Conservation (phyloP, 2,888 invertebrate species). For the Pristionchus japonicus region DNA sequence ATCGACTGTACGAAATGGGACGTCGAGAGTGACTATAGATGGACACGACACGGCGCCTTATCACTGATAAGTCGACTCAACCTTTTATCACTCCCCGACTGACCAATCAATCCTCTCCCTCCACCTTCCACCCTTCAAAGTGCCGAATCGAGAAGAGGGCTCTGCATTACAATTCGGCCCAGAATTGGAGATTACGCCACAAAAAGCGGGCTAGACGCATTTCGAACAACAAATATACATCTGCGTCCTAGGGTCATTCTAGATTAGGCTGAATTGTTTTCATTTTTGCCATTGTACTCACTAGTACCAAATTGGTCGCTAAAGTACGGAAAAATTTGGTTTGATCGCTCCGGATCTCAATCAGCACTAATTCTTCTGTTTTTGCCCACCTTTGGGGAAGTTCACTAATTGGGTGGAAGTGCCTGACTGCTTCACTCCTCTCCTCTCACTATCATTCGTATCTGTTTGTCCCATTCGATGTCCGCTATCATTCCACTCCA, state of each 20-base stretch:
- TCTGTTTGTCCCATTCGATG: neutral
- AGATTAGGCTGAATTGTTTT: too few relatives aligned
- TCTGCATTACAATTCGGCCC: neutral
- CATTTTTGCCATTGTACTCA: too few relatives aligned
- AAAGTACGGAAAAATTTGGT: too few relatives aligned
- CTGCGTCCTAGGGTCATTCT: neutral
- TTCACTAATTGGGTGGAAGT: neutral
- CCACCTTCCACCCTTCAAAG: neutral
- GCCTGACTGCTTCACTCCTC: neutral
- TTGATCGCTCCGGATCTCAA: too few relatives aligned
- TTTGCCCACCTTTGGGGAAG: neutral
- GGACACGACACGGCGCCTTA: neutral
- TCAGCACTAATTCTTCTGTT: too few relatives aligned
- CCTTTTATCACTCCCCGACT: constrained; percentile 19
- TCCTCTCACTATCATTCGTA: neutral
- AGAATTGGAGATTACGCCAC: neutral
- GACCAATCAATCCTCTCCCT: neutral
- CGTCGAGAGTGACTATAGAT: neutral
- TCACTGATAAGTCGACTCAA: constrained; percentile 42
- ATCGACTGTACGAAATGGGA: neutral
- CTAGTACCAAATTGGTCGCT: too few relatives aligned
- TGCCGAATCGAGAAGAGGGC: neutral
- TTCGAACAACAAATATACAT: neutral
- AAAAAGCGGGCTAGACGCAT: neutral
- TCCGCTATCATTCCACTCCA: neutral